Evolutionary conservation across 1,140 invertebrate species (phyloP).

Genomic region (Drosophila mojavensis): DNA sequence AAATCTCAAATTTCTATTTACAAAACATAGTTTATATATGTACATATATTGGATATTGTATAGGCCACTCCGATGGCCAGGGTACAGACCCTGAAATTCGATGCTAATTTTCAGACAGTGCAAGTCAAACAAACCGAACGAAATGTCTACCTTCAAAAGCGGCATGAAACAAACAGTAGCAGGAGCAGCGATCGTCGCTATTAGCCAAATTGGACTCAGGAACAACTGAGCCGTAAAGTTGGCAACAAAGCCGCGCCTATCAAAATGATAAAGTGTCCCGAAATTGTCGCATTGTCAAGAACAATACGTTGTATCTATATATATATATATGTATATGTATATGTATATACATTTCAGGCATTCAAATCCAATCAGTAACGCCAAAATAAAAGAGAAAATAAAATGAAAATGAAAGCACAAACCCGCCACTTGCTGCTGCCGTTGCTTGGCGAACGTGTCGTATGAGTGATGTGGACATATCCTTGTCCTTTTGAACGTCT

Average conservation of each 20-base stretch:
- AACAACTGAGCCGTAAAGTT: slow-evolving; percentile 59
- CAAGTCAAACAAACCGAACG: slow-evolving; percentile 56
- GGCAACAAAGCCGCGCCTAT: slow-evolving; percentile 30
- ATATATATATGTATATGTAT: not conserved
- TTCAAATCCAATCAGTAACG: slow-evolving; percentile 56
- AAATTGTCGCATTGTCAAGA: slow-evolving; percentile 5
- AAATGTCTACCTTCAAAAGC: slow-evolving; percentile 11
- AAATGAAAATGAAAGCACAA: slow-evolving; percentile 10
- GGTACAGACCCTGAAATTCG: slow-evolving; percentile 47
- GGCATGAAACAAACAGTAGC: not conserved
- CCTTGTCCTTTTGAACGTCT: slow-evolving; percentile 8
- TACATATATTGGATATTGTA: not conserved
- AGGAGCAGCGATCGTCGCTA: slow-evolving; percentile 32
- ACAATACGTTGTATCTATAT: slow-evolving; percentile 4
- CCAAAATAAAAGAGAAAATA: slow-evolving; percentile 5
- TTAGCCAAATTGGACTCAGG: slow-evolving; percentile 66
- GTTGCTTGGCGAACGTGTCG: slow-evolving; percentile 39
- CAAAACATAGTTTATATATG: slow-evolving; percentile 17
- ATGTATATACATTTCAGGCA: slow-evolving; percentile 29
- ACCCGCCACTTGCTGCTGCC: slow-evolving; percentile 16
- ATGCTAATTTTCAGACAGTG: slow-evolving; percentile 72
- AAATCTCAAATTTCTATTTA: slow-evolving; percentile 74
- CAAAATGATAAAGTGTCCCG: slow-evolving; percentile 27
- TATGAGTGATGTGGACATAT: slow-evolving; percentile 43
- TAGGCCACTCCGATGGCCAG: not conserved